A percentile compares a stretch with the other conserved stretches of the same genome.
phyloP scores from a whole-genome alignment of 2,888 invertebrate species.

The Dasypogon diadema region DNA sequence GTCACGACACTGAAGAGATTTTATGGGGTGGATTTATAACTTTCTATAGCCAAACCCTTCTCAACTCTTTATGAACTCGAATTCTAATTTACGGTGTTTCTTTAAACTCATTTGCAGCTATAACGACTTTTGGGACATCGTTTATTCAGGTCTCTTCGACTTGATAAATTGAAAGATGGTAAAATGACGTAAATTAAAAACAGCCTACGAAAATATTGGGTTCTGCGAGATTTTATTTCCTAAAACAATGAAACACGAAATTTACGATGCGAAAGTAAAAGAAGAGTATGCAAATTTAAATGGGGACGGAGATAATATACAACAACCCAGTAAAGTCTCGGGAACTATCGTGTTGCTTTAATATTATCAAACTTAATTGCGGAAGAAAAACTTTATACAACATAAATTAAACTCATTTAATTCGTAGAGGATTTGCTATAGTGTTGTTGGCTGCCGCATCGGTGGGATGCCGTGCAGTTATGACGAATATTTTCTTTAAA shows the following conservation, averaged over 20 bases:
- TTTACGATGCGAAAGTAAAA: neutral
- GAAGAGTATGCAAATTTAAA: neutral
- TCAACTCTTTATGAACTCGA: constrained; percentile 4
- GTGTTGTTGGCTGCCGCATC: neutral
- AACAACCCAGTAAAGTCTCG: neutral
- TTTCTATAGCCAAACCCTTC: constrained; percentile 26
- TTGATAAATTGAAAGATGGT: constrained; percentile 30
- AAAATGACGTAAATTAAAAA: constrained; percentile 22
- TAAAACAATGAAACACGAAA: neutral
- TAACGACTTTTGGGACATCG: constrained; percentile 18
- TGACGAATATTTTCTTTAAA: neutral
- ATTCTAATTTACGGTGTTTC: constrained; percentile 31
- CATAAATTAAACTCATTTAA: constrained; percentile 30
- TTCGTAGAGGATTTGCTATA: neutral
- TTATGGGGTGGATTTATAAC: constrained; percentile 42
- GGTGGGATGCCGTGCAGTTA: neutral
- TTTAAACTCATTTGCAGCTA: constrained; percentile 7
- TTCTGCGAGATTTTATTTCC: neutral
- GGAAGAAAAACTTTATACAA: constrained; percentile 17
- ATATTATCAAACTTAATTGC: constrained; percentile 16
- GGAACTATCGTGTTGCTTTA: constrained; percentile 5
- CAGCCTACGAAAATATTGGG: neutral
- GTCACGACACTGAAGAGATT: constrained; percentile 22
- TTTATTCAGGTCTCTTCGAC: constrained; percentile 17
- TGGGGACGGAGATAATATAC: neutral